These are phyloP conservation scores for Seriola dumerili DNA, from an alignment of 2,113 vertebrate species.

Conservation along the genomic window DNA sequence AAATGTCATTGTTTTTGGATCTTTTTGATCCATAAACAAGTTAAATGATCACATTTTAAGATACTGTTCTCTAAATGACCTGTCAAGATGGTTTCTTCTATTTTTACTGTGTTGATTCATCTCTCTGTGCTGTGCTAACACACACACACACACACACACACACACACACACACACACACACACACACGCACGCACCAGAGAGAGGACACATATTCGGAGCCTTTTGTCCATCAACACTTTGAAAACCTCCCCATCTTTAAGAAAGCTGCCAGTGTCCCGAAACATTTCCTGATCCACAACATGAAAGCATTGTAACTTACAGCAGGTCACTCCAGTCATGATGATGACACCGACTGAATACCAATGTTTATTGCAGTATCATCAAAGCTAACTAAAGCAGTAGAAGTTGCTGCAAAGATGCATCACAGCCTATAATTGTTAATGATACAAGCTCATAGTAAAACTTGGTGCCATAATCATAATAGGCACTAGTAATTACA, in stretches of 20 bases:
- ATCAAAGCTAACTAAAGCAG: not conserved
- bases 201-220: not conserved
- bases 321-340: not conserved
- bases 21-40: not conserved
- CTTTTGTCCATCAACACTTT: not conserved
- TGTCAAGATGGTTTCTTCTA: not conserved
- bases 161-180: not conserved
- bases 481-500: slow-evolving; percentile 31
- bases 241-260: not conserved
- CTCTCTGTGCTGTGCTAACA: not conserved
- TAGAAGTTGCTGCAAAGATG: not conserved
- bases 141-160: not conserved
- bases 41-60: not conserved
- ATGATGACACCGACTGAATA: not conserved
- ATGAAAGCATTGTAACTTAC: not conserved
- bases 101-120: not conserved
- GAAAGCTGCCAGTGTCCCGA: not conserved
- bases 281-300: slow-evolving; percentile 1
- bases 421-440: slow-evolving; percentile 6
- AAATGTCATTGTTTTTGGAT: not conserved
- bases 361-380: not conserved
- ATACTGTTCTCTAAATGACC: slow-evolving; percentile 11
- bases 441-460: not conserved
- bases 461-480: slow-evolving; percentile 44
- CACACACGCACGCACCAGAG: not conserved